Conservation (phyloP, 1,140 invertebrate genomes). For the Drepana arcuata region DNA sequence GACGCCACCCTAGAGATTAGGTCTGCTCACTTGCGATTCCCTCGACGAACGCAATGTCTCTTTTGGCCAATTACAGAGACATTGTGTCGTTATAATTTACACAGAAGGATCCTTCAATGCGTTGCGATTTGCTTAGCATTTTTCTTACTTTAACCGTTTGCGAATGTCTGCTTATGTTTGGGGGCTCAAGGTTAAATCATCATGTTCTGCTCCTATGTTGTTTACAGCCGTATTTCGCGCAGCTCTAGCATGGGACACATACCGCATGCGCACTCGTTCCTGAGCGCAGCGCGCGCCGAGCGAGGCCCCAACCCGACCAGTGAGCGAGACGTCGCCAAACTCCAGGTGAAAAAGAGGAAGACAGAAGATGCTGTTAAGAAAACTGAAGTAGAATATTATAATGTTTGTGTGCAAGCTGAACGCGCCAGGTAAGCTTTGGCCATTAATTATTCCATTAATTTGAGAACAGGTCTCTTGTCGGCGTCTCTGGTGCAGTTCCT, state of each 20-base stretch:
- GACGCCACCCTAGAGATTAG: conserved; percentile 76
- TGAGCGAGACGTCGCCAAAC: conserved; percentile 75
- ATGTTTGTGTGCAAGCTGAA: conserved; percentile 90
- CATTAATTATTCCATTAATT: too few species aligned
- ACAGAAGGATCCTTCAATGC: conserved; percentile 60
- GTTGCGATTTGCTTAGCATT: conserved; percentile 23
- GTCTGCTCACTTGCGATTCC: conserved; percentile 35
- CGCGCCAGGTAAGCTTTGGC: conserved; percentile 79
- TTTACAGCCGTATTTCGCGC: conserved; percentile 52
- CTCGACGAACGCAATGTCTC: conserved; percentile 43
- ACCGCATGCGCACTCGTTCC: conserved; percentile 56
- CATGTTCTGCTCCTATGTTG: conserved; percentile 19
- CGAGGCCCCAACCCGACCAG: conserved; percentile 35
- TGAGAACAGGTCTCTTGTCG: too few species aligned
- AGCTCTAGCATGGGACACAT: conserved; percentile 63
- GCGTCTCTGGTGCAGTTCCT: too few species aligned
- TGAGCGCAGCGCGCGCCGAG: conserved; percentile 53
- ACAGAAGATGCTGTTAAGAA: conserved; percentile 92
- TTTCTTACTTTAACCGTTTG: conserved; percentile 1
- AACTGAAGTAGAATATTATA: conserved; percentile 95
- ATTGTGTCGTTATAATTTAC: conserved; percentile 18
- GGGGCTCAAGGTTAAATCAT: conserved; percentile 8
- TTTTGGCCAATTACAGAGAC: conserved; percentile 4
- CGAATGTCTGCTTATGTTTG: conserved; percentile 10
- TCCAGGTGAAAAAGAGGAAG: conserved; percentile 91